Conservation (phyloP, 2,113 vertebrate species). For the Serinus canaria region DNA sequence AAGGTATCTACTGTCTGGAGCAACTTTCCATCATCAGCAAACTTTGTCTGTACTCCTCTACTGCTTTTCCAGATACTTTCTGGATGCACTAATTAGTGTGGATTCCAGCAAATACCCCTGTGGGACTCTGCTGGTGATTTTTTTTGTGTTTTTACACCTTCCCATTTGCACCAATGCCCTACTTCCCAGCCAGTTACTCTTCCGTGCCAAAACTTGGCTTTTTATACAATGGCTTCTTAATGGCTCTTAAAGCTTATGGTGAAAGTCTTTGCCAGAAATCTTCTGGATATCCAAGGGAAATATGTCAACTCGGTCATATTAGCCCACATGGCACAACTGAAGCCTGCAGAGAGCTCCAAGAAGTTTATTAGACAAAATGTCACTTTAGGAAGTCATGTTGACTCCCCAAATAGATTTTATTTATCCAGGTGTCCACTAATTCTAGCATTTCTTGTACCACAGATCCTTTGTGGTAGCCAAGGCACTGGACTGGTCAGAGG, state of each 20-base stretch:
- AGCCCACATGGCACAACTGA: neutral
- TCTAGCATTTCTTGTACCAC: slow-evolving; percentile 7
- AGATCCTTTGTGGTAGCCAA: neutral
- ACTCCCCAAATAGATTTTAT: slow-evolving; percentile 16
- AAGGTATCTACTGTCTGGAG: neutral
- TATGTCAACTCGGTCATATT: neutral
- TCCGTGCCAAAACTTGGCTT: neutral
- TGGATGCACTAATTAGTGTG: neutral
- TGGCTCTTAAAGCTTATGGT: neutral
- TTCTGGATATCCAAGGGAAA: neutral
- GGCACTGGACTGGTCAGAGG: neutral
- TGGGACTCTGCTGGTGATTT: neutral
- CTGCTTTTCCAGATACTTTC: neutral
- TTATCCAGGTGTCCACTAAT: slow-evolving; percentile 52
- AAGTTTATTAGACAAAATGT: neutral
- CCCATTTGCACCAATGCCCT: neutral
- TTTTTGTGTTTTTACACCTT: neutral
- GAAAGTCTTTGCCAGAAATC: neutral
- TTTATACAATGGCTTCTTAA: neutral
- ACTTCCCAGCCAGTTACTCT: neutral
- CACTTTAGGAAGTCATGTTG: neutral
- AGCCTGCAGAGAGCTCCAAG: neutral
- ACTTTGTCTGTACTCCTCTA: neutral
- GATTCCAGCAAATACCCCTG: neutral
- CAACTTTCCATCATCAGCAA: neutral